Base-by-base conservation (phyloP, 1,140 invertebrate genomes). In the Drosophila bipectinata region DNA sequence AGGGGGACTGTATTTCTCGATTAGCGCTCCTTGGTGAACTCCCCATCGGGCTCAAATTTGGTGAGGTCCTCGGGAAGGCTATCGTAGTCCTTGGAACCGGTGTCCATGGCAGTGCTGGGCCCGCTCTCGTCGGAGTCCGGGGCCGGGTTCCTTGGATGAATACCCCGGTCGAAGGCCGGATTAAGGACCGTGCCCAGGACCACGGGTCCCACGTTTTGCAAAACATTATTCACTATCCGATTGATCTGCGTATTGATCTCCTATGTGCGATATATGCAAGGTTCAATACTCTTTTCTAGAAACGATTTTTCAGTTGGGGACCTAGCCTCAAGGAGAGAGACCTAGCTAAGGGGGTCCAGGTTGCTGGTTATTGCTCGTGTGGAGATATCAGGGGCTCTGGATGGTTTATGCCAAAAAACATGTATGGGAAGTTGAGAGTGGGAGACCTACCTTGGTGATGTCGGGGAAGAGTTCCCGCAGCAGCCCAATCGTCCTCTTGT, bases 401-500 rank as follows among this genome's bases (percentile, higher is more conserved):
- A 54, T 72, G 56, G 44, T 21, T 72, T 47, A 41, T 72, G 59
- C 45, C 12, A 18, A 12, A 3, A 6, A 34, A 45, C 18, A 10
- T 30, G 15, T 21, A 37, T 12, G 14, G 24, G 8, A 8, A 44
- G 41, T 5, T 44, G 0, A 34, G 24, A 32, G 14, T 18, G 51
- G 2, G 9, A 5, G 55, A 60, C 84, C 63, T 94, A 96, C 95
- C 95, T 96, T 94, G 62, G 95, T 95, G 62, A 95, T 92, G 30
- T 94, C 93, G n/a, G 95, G 95, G 90, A 96, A 96, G 18, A 96
- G 92, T 90, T 95, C 94, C 53, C 95, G 93, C 45, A 96, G 93
- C 81, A 96, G 93, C 78, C 95, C 95, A 77, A 96, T 95, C 47
- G 95, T 96, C 84, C 95, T 93, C 92, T 96, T 96, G 91, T 94